phyloP scores from a whole-genome alignment of 2,797 vertebrate genomes.

The Graptemys geographica region DNA sequence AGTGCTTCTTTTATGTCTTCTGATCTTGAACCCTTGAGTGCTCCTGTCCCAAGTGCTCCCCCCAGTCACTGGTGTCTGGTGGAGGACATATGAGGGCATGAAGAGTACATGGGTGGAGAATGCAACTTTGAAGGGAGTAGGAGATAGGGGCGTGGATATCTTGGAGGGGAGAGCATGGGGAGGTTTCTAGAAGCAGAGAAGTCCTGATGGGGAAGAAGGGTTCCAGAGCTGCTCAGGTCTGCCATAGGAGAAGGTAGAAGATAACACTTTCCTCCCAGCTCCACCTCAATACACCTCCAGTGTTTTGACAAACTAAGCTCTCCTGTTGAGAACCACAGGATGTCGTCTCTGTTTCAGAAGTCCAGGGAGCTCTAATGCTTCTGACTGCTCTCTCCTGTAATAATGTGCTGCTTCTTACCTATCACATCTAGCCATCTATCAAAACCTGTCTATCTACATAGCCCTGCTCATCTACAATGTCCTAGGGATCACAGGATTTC shows the following conservation, averaged over 20 bases:
- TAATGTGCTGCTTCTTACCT: neutral
- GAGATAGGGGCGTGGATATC: neutral
- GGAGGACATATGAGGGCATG: neutral
- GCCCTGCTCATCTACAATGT: neutral
- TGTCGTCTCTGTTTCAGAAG: neutral
- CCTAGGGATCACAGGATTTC: neutral
- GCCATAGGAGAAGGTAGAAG: slow-evolving; percentile 17
- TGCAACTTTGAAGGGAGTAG: neutral
- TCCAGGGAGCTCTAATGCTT: slow-evolving; percentile 32
- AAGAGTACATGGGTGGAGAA: neutral
- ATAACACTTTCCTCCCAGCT: slow-evolving; percentile 1
- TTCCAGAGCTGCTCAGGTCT: neutral
- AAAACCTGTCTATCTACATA: neutral
- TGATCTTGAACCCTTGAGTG: neutral
- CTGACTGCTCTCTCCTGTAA: neutral
- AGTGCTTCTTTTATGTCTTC: neutral
- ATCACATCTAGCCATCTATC: neutral
- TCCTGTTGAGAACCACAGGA: neutral
- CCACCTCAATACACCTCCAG: neutral
- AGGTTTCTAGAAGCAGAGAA: fast-evolving
- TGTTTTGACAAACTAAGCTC: slow-evolving; percentile 24
- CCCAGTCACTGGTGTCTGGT: fast-evolving
- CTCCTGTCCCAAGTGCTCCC: neutral
- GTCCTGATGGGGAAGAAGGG: neutral
- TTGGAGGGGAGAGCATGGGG: neutral